These are phyloP conservation scores for Bimastos eiseni DNA, from an alignment of 2,888 invertebrate species.

Conservation along the genomic window DNA sequence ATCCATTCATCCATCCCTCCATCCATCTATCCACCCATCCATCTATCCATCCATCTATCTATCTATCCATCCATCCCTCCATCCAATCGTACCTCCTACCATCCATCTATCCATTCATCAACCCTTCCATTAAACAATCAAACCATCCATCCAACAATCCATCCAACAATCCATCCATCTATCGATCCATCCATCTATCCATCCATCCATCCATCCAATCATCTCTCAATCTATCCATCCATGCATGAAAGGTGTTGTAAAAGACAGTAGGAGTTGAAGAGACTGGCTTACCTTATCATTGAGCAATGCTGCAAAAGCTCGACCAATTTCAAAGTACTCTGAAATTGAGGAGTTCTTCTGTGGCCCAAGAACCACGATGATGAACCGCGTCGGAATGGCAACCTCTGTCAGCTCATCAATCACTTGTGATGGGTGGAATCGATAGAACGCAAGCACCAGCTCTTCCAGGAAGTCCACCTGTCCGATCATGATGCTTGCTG, in stretches of 20 bases:
- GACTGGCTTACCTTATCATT: constrained; percentile 78
- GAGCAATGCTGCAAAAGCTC: constrained; percentile 94
- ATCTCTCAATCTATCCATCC: background rate
- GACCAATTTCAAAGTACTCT: constrained; percentile 90
- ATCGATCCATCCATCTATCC: background rate
- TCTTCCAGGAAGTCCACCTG: constrained; percentile 65
- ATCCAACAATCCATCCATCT: too few species aligned
- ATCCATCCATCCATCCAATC: too few species aligned
- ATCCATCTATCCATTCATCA: background rate
- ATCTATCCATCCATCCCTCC: background rate
- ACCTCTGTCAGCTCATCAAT: constrained; percentile 43
- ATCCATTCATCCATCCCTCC: background rate
- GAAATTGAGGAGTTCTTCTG: constrained; percentile 59
- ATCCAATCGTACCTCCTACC: background rate
- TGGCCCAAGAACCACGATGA: constrained; percentile 71
- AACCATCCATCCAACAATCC: too few species aligned
- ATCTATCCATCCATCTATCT: background rate
- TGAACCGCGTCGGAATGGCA: constrained; percentile 38
- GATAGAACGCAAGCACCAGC: constrained; percentile 41
- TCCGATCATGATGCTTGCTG: constrained; percentile 94
- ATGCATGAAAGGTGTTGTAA: background rate
- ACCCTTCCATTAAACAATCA: too few species aligned
- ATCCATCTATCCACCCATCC: background rate
- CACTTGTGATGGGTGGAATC: constrained; percentile 37
- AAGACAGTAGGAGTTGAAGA: background rate